Evolutionary conservation across 2,113 vertebrate species (phyloP), one percentile per base, ranked within the genome.

Genomic region (Triplophysa tibetana): DNA sequence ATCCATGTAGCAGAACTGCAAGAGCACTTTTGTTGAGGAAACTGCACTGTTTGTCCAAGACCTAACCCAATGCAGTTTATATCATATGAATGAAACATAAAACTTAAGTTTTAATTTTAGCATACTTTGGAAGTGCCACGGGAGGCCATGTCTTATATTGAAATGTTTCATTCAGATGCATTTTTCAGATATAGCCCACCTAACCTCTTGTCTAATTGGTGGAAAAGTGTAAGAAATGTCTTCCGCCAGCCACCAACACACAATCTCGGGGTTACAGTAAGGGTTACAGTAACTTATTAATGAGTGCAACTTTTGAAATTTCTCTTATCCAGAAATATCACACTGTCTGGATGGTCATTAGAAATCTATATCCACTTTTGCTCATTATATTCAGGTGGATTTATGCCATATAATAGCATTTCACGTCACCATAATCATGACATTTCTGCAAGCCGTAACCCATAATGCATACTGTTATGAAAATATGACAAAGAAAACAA

Each of bases 51-150:
- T 58, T 58, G 50, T 14, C 14, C 14, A 52, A 52, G 4, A n/a
- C 2, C 10, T 61, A 11, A n/a, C 52, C 62, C 50, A 66, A 60
- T 7, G 24, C 23, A 23, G 54, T 29, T 33, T 50, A 38, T 62
- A 48, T 41, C 16, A 62, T 2, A 29, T 41, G 16, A 19, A 41
- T 16, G 75, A 13, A 65, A 19, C 2, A 5, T 23, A 67, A 74
- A 64, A 72, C 70, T 80, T 41, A 52, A 54, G 26, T 61, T 62
- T 45, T 16, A 38, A 45, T 23, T 13, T 64, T 21, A 9, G n/a
- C 4, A 21, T 21, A 58, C n/a, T 17, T 21, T 58, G 54, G 56
- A 65, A 70, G 26, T 13, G 19, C 54, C 54, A 58, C 2, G 2
- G n/a, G 2, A 58, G n/a, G n/a, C 54, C 8, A 17, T 17, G 50